A percentile compares a stretch with the other conserved stretches of the same genome.
phyloP scores from a whole-genome alignment of 2,113 vertebrate species.

The Daphoenositta chrysoptera region DNA sequence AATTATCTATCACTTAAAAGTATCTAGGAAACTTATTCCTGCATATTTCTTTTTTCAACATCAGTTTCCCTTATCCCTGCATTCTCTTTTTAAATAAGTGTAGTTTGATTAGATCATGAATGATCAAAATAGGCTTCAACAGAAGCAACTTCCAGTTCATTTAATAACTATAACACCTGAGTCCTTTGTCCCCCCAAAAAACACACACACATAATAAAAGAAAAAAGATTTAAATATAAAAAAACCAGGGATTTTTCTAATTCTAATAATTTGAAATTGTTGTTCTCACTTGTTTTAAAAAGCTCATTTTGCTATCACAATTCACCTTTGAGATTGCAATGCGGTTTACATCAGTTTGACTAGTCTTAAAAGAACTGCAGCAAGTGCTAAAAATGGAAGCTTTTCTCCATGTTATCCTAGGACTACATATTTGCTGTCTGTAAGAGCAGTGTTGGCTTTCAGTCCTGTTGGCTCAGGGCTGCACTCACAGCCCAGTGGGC shows the following conservation, averaged over 20 bases:
- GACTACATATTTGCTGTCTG: not conserved
- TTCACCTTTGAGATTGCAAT: not conserved
- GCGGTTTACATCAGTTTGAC: not conserved
- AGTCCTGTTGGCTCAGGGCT: not conserved
- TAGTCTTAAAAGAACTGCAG: not conserved
- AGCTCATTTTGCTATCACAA: not conserved
- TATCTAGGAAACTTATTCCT: not conserved
- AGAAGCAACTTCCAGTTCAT: not conserved
- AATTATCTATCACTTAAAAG: not conserved
- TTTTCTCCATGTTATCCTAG: not conserved
- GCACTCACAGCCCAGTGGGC: not conserved
- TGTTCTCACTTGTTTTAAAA: not conserved
- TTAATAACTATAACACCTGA: not conserved
- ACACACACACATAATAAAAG: not conserved
- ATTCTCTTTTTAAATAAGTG: not conserved
- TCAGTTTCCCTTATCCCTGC: not conserved
- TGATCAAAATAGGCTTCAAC: not conserved
- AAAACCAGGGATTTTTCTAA: not conserved
- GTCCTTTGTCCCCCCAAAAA: not conserved
- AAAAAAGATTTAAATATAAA: not conserved
- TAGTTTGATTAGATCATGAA: not conserved
- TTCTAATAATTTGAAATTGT: not conserved
- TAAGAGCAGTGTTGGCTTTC: not conserved
- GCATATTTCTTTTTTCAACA: not conserved
- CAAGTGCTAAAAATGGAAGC: not conserved